These are phyloP conservation scores for Corvus moneduloides DNA, from an alignment of 2,113 vertebrate genomes.

Conservation along the genomic window DNA sequence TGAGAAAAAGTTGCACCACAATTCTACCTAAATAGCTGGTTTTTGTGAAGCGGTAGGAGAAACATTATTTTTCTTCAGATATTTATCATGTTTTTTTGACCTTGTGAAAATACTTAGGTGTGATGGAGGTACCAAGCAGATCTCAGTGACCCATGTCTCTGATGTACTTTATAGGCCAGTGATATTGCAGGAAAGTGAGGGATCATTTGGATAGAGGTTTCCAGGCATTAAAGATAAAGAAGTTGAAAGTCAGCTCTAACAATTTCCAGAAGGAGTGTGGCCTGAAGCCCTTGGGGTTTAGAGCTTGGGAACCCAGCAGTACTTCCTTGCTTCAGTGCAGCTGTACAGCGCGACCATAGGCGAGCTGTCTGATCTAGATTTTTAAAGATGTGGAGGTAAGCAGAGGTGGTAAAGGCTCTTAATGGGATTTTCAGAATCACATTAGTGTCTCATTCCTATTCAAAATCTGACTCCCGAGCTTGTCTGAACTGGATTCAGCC, in stretches of 20 bases:
- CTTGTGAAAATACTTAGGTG: not conserved
- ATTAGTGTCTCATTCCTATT: conserved; percentile 36
- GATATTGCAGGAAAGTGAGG: not conserved
- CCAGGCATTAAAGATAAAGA: not conserved
- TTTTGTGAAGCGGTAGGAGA: not conserved
- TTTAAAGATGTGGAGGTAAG: not conserved
- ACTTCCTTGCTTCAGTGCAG: not conserved
- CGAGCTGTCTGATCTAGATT: not conserved
- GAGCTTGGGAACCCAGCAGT: not conserved
- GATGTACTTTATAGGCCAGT: not conserved
- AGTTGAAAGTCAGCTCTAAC: not conserved
- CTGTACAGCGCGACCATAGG: accelerated
- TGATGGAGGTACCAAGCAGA: not conserved
- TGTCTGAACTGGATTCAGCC: not conserved
- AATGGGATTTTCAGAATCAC: conserved; percentile 40
- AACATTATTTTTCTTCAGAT: not conserved
- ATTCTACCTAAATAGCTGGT: not conserved
- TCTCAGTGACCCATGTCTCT: not conserved
- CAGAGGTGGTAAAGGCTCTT: conserved; percentile 28
- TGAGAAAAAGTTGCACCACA: not conserved
- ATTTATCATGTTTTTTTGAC: not conserved
- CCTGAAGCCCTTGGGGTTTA: not conserved
- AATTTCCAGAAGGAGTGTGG: not conserved
- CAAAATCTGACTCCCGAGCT: not conserved
- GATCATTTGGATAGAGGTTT: not conserved